phyloP scores from a whole-genome alignment of 2,888 invertebrate genomes.

The Saturnia japonica region DNA sequence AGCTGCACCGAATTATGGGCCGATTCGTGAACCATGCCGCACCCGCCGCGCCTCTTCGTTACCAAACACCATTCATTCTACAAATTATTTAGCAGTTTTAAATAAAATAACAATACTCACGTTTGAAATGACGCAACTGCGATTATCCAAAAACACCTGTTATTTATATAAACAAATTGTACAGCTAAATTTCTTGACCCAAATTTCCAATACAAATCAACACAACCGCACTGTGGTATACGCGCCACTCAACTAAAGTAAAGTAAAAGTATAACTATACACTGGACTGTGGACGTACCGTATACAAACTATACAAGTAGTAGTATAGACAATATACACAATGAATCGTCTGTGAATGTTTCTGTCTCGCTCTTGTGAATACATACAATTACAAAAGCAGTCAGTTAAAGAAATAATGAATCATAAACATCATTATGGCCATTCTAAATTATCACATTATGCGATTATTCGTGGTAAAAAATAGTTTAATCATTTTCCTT shows the following conservation, averaged over 20 bases:
- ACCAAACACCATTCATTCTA: background rate
- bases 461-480: background rate
- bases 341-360: conserved; percentile 6
- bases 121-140: background rate
- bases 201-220: background rate
- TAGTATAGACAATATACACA: background rate
- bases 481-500: background rate
- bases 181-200: background rate
- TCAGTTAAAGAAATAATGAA: background rate
- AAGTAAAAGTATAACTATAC: too few species aligned
- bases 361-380: background rate
- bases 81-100: background rate
- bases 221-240: conserved; percentile 9
- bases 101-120: background rate
- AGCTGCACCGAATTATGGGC: background rate
- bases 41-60: background rate
- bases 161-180: background rate
- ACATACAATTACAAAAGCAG: background rate
- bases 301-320: background rate
- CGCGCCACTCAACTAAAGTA: background rate
- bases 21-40: background rate
- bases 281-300: too few species aligned
- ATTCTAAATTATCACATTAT: background rate
- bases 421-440: background rate
- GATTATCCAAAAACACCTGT: background rate